A percentile compares a stretch with the other conserved stretches of the same genome.
These are phyloP conservation scores for Stichopus horrens DNA, from an alignment of 53 echinoderm and acorn worm species.

Conservation along the genomic window DNA sequence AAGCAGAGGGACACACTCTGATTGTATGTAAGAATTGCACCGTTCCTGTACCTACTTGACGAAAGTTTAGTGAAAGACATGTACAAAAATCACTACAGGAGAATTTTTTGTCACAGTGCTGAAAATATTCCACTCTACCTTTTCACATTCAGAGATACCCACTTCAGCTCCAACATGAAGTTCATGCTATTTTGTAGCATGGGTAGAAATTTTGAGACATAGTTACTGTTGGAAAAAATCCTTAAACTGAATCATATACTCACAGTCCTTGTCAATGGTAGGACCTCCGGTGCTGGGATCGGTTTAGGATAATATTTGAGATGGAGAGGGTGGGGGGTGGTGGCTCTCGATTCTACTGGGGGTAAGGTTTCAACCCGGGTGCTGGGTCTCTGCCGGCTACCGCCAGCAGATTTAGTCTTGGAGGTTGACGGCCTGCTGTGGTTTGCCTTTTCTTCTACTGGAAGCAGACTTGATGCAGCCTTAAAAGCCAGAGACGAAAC, in stretches of 20 bases:
- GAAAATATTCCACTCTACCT: no score
- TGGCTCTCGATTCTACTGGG: conserved; percentile 44
- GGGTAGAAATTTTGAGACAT: no score
- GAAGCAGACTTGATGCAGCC: not conserved
- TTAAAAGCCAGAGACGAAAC: not conserved
- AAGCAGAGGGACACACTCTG: no score
- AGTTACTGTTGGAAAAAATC: no score
- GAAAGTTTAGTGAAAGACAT: no score
- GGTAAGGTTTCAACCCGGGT: conserved; percentile 9
- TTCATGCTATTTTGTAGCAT: no score
- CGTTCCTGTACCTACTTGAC: no score
- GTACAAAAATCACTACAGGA: no score
- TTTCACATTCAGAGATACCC: no score
- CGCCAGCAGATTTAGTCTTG: not conserved
- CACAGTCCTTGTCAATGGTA: conserved; percentile 92
- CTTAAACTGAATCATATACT: not conserved
- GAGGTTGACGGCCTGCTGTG: not conserved
- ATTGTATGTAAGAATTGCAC: no score
- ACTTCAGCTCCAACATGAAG: no score
- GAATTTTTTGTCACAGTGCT: no score
- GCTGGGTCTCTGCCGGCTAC: not conserved
- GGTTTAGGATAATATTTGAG: conserved; percentile 84
- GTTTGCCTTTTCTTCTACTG: not conserved
- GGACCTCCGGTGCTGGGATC: conserved; percentile 76
- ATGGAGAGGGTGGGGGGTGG: conserved; percentile 44